Evolutionary conservation across 2,888 invertebrate species (phyloP).

Genomic region (Agonopterix arenella): DNA sequence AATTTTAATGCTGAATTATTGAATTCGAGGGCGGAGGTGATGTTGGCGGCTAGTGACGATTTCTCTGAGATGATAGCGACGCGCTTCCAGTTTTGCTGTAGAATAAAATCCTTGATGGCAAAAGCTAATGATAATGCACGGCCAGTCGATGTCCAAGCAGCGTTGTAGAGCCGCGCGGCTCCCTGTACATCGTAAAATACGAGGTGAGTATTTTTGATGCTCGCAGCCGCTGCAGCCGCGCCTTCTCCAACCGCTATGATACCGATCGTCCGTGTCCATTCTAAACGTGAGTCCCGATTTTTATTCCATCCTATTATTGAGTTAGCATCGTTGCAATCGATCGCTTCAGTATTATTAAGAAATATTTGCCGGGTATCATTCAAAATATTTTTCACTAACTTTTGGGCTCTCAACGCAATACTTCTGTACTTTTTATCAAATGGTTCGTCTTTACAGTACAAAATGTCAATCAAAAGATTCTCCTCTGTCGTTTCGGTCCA

Average conservation of each 20-base stretch:
- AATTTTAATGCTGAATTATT: too few species aligned
- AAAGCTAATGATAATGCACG: slow-evolving; percentile 14
- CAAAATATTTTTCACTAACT: too few species aligned
- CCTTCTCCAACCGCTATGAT: slow-evolving; percentile 15
- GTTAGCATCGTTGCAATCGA: slow-evolving; percentile 12
- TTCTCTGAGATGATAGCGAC: slow-evolving; percentile 85
- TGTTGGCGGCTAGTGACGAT: slow-evolving; percentile 14
- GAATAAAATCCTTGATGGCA: slow-evolving; percentile 17
- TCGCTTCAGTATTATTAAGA: neutral
- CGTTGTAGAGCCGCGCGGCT: neutral
- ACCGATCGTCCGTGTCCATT: slow-evolving; percentile 12
- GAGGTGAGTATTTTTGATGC: slow-evolving; percentile 14
- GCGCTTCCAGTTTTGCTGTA: slow-evolving; percentile 77
- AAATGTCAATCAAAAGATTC: slow-evolving; percentile 1
- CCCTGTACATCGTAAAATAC: slow-evolving; percentile 14
- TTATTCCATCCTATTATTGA: neutral
- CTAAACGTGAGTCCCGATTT: neutral
- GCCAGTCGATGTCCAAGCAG: slow-evolving; percentile 15
- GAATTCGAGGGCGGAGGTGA: slow-evolving; percentile 7
- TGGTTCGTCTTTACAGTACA: slow-evolving; percentile 17
- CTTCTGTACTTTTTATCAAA: slow-evolving; percentile 3
- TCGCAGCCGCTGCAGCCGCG: slow-evolving; percentile 4
- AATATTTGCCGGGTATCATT: neutral
- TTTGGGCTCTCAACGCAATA: neutral
- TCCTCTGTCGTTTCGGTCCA: slow-evolving; percentile 6